phyloP scores from a whole-genome alignment of 2,888 invertebrate genomes.

The Synergus gifuensis region DNA sequence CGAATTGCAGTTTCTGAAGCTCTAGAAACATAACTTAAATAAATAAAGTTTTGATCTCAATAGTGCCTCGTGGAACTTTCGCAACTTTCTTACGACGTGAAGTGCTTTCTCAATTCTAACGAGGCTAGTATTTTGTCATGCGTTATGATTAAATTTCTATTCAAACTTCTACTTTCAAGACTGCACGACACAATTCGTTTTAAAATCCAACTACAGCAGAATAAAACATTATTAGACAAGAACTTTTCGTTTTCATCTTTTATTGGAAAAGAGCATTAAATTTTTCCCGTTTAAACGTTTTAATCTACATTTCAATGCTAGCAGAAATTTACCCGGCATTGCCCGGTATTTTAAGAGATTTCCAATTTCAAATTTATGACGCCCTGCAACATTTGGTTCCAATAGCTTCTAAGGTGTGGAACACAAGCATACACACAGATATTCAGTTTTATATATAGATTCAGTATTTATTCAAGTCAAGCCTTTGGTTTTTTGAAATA shows the following conservation, averaged over 20 bases:
- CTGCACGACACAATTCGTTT: neutral
- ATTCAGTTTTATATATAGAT: too few species aligned
- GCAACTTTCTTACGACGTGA: neutral
- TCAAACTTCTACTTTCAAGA: neutral
- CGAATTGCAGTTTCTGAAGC: conserved; percentile 1
- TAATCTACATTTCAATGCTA: too few species aligned
- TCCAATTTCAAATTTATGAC: too few species aligned
- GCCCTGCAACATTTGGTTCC: too few species aligned
- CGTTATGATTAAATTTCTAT: conserved; percentile 23
- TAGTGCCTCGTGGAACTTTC: neutral
- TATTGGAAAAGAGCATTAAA: too few species aligned
- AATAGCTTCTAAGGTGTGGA: too few species aligned
- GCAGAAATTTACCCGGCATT: too few species aligned
- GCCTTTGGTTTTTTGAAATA: neutral
- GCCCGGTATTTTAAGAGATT: too few species aligned
- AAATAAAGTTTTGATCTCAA: conserved; percentile 24
- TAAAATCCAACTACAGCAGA: neutral
- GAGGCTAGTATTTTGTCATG: conserved; percentile 6
- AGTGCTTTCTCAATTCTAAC: conserved; percentile 34
- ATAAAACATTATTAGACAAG: neutral
- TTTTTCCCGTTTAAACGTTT: too few species aligned
- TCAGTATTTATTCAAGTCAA: too few species aligned
- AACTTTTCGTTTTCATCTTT: too few species aligned
- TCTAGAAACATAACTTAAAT: conserved; percentile 27
- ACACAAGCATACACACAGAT: too few species aligned